phyloP scores from a whole-genome alignment of 2,888 invertebrate genomes.

The Hesperia comma region DNA sequence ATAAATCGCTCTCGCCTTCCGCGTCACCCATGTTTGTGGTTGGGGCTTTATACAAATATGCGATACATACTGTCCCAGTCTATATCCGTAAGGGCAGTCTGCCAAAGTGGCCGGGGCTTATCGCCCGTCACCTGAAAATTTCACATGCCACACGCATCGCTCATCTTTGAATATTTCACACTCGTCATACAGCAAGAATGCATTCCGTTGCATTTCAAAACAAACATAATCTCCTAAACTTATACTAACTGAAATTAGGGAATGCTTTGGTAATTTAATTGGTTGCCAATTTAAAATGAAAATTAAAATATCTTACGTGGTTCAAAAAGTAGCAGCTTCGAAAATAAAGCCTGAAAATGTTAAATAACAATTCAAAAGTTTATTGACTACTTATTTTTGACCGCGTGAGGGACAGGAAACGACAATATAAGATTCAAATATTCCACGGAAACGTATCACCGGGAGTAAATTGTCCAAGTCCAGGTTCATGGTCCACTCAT shows the following conservation, averaged over 20 bases:
- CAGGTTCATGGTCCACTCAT: too few relatives aligned
- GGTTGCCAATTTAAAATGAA: too few relatives aligned
- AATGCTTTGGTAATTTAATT: too few relatives aligned
- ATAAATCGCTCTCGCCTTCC: slow-evolving; percentile 41
- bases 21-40: slow-evolving; percentile 46
- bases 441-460: too few relatives aligned
- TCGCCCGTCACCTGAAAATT: slow-evolving; percentile 70
- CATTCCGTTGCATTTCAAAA: slow-evolving; percentile 18
- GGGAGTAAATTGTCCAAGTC: too few relatives aligned
- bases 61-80: slow-evolving; percentile 62
- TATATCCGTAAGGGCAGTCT: slow-evolving; percentile 77
- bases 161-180: slow-evolving; percentile 36
- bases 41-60: slow-evolving; percentile 49
- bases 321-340: too few relatives aligned
- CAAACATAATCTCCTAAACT: background rate
- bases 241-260: background rate
- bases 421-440: too few relatives aligned
- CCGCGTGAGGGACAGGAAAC: too few relatives aligned
- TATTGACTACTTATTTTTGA: too few relatives aligned
- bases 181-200: slow-evolving; percentile 39
- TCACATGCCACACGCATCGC: slow-evolving; percentile 46
- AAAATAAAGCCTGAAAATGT: too few relatives aligned
- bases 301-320: too few relatives aligned
- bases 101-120: slow-evolving; percentile 70
- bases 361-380: too few relatives aligned